Evolutionary conservation across 92 coral and sea anemone species (phyloP).

Genomic region (Paragorgia papillata): DNA sequence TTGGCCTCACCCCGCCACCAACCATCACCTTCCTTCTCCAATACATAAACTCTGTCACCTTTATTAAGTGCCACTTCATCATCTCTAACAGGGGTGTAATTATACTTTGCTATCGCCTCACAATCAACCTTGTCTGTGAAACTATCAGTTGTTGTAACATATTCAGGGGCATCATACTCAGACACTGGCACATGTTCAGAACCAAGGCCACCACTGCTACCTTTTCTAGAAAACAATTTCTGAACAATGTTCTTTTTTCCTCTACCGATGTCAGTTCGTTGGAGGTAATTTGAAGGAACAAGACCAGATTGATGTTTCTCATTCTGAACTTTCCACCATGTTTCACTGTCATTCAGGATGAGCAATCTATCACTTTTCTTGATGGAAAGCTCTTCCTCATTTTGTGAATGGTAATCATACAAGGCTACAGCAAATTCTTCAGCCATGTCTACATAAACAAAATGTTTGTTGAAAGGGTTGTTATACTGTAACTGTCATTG

Average conservation of each 20-base stretch:
- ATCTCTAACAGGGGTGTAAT: constrained; percentile 73
- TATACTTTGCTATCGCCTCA: constrained; percentile 77
- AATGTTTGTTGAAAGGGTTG: too few species aligned
- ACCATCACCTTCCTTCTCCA: constrained; percentile 94
- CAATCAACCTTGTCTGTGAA: constrained; percentile 54
- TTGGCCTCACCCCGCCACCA: constrained; percentile 96
- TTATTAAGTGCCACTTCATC: constrained; percentile 88
- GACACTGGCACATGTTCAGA: constrained; percentile 59
- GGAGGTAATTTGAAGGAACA: constrained; percentile 97
- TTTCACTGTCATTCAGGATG: constrained; percentile 81
- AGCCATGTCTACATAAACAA: constrained; percentile 59
- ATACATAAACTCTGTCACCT: constrained; percentile 77
- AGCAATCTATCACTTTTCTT: constrained; percentile 85
- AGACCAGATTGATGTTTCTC: constrained; percentile 77
- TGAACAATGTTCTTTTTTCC: constrained; percentile 69
- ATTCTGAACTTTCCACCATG: constrained; percentile 98
- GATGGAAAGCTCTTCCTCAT: constrained; percentile 81
- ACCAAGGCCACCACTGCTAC: constrained; percentile 60
- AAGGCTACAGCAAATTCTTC: constrained; percentile 85
- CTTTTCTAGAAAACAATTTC: constrained; percentile 64
- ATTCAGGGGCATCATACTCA: constrained; percentile 86
- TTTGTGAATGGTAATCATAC: constrained; percentile 89
- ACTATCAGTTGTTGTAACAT: constrained; percentile 58
- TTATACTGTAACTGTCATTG: too few species aligned
- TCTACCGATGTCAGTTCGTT: constrained; percentile 57